Evolutionary conservation across 2,113 vertebrate genomes (phyloP).

Genomic region (Amazona vittata): DNA sequence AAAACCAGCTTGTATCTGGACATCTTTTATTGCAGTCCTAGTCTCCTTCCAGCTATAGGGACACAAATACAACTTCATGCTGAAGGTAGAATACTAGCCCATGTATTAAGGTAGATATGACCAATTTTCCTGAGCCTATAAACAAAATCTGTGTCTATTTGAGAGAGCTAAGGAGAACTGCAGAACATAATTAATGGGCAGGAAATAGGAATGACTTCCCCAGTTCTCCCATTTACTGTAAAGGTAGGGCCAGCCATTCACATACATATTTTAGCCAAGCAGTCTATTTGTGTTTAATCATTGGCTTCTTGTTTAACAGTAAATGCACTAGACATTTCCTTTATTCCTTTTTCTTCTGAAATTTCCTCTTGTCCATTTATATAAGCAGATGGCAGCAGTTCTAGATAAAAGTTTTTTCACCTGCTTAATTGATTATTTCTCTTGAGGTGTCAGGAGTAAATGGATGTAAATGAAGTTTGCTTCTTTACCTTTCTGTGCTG

Average conservation of each 20-base stretch:
- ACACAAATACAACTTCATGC: neutral
- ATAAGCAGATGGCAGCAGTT: neutral
- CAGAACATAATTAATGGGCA: fast-evolving
- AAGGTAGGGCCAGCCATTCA: neutral
- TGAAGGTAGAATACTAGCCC: neutral
- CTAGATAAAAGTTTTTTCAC: neutral
- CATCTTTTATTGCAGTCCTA: neutral
- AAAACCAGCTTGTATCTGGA: neutral
- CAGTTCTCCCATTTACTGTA: neutral
- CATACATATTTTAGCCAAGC: neutral
- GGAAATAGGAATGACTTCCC: neutral
- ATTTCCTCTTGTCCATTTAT: neutral
- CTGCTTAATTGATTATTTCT: neutral
- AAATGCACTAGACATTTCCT: neutral
- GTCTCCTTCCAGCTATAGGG: neutral
- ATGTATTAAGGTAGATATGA: neutral
- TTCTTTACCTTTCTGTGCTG: neutral
- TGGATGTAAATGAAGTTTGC: neutral
- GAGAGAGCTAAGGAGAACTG: neutral
- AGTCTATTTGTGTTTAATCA: neutral
- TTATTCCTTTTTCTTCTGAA: neutral
- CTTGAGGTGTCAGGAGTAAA: neutral
- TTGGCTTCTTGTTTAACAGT: neutral
- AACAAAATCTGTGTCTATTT: neutral
- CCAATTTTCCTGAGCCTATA: neutral